Evolutionary conservation across 2,888 invertebrate genomes (phyloP).

Genomic region (Apamea anceps): DNA sequence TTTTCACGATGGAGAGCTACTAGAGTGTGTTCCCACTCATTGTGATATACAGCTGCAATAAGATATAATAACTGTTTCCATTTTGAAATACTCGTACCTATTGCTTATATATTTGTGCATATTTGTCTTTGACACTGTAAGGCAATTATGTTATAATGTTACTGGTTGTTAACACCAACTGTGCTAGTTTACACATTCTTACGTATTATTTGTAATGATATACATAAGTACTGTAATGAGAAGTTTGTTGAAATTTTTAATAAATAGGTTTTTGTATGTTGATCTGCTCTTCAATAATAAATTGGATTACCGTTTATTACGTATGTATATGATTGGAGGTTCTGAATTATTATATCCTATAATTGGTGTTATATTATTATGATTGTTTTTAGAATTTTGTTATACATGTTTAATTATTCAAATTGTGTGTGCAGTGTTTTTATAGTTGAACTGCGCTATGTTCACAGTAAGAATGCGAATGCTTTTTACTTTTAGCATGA

Average conservation of each 20-base stretch:
- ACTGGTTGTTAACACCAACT: slow-evolving; percentile 41
- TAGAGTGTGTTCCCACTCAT: slow-evolving; percentile 1
- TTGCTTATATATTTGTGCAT: slow-evolving; percentile 2
- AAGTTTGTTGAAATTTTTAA: slow-evolving; percentile 40
- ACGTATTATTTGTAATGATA: slow-evolving; percentile 54
- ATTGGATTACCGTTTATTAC: slow-evolving; percentile 41
- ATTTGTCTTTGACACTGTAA: slow-evolving; percentile 29
- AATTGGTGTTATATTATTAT: slow-evolving; percentile 52
- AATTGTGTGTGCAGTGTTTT: slow-evolving; percentile 46
- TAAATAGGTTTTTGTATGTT: slow-evolving; percentile 55
- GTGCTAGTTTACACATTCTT: slow-evolving; percentile 59
- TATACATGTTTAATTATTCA: slow-evolving; percentile 49
- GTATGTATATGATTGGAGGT: slow-evolving; percentile 48
- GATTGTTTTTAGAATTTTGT: slow-evolving; percentile 54
- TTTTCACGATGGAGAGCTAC: background rate
- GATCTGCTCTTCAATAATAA: slow-evolving; percentile 56
- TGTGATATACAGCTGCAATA: slow-evolving; percentile 41
- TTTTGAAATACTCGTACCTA: slow-evolving; percentile 20
- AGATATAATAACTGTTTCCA: slow-evolving; percentile 6
- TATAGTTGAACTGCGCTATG: slow-evolving; percentile 20
- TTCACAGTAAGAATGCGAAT: slow-evolving; percentile 25
- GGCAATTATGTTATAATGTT: slow-evolving; percentile 27
- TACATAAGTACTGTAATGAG: slow-evolving; percentile 19
- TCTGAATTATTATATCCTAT: slow-evolving; percentile 30
- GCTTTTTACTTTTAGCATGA: slow-evolving; percentile 21